These are phyloP conservation scores for Raja brachyura DNA, from an alignment of 2,113 vertebrate genomes.

Conservation along the genomic window DNA sequence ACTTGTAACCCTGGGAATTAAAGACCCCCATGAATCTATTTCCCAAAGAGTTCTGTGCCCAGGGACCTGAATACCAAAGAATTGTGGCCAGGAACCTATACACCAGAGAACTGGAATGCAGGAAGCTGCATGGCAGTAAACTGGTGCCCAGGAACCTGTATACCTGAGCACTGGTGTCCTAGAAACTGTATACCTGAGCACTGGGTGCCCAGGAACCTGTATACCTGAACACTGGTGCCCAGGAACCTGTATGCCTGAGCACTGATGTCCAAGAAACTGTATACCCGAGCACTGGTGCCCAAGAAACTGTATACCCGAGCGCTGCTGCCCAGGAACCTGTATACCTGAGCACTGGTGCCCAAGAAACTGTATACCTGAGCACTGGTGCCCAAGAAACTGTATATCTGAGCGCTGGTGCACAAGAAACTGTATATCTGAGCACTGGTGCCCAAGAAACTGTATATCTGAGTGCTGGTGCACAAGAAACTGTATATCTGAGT, in stretches of 20 bases:
- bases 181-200: neutral
- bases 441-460: neutral
- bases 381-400: neutral
- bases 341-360: neutral
- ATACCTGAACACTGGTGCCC: no score
- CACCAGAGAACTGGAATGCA: no score
- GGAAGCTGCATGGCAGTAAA: no score
- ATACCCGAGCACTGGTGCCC: neutral
- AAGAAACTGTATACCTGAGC: no score
- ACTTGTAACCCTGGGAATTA: neutral
- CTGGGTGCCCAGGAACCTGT: neutral
- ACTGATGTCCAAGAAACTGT: neutral
- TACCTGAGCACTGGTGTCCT: no score
- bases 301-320: no score
- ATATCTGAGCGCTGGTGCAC: neutral
- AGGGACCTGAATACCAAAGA: no score
- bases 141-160: no score
- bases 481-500: no score
- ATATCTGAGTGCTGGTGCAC: neutral
- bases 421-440: no score
- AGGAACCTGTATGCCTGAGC: no score
- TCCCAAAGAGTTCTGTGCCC: no score
- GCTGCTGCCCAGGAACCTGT: neutral
- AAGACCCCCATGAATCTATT: neutral
- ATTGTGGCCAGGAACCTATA: neutral